Base-by-base conservation (phyloP, 2,797 vertebrate species). In the Nannoperca obscura region DNA sequence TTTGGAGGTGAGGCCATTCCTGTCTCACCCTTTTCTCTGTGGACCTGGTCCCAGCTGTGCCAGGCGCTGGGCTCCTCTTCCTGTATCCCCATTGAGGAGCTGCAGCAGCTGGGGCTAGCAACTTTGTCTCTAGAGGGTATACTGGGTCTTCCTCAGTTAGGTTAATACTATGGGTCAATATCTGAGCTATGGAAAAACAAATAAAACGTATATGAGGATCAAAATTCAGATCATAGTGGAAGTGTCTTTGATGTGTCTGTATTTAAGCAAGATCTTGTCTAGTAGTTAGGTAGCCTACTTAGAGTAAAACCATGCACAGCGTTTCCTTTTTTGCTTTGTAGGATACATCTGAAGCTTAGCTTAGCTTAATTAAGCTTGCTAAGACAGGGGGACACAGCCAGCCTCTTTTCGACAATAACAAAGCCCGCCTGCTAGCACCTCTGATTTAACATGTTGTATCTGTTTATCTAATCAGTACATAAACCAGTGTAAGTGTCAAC, bases 11-110 rank as follows among this genome's bases (percentile, higher is more conserved):
- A 83, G 47, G 14, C 67, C 54, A 71, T 62, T 82, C 49, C 53
- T 22, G 24, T 79, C 44, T 60, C 53, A 47, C 52, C 44, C 17
- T 67, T 80, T 64, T 68, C 89, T 88, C 86, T 63, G 64, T 68
- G 85, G 86, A 83, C 68, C 65, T 64, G 58, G 72, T 81, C 84
- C 77, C 85, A 89, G 87, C 88, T 92, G 90, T 84, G 76, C 49
- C 4, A 5, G 54, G 49, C 63, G 81, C 80, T 55, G 57, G 44
- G 74, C 68, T 70, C 55, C 34, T 63, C 68, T 66, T 66, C 54
- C 52, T 24, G 17, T 60, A 63, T 81, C 44, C 69, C 86, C 66
- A 73, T 57, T 64, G 79, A 78, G 67, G 19, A 71, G 46, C 1
- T 58, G 40, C 64, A 82, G 62, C 88, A 93, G 80, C 87, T 88